Evolutionary conservation across 2,888 invertebrate species (phyloP).

Genomic region (Amphipoea oculea): DNA sequence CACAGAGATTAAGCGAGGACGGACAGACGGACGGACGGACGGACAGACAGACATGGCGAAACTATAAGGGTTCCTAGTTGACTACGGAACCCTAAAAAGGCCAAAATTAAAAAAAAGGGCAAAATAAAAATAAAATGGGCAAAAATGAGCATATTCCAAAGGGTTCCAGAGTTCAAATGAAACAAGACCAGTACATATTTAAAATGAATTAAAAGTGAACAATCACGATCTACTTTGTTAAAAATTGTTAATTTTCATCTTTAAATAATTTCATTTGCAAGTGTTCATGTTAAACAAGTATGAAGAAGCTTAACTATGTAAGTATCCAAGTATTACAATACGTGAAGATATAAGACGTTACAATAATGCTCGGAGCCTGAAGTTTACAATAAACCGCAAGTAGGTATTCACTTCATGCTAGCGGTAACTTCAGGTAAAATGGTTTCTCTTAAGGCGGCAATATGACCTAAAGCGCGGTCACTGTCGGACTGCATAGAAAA

Average conservation of each 20-base stretch:
- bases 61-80: no score
- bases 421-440: slow-evolving; percentile 34
- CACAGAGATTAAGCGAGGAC: no score
- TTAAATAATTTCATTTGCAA: not conserved
- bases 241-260: not conserved
- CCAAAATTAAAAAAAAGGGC: no score
- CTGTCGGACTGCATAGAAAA: no score
- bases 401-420: slow-evolving; percentile 20
- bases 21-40: no score
- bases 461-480: no score
- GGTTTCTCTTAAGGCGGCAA: not conserved
- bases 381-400: slow-evolving; percentile 30
- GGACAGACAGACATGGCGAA: no score
- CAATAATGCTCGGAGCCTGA: slow-evolving; percentile 30
- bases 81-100: no score
- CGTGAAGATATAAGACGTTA: slow-evolving; percentile 1
- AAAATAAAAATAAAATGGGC: no score
- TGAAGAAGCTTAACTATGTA: not conserved
- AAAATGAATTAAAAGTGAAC: not conserved
- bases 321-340: slow-evolving; percentile 32
- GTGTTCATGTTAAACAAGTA: not conserved
- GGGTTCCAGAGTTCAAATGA: not conserved
- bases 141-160: not conserved
- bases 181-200: not conserved
- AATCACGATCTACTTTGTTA: not conserved